These are phyloP conservation scores for Tetragonula clypearis DNA, from an alignment of 1,140 invertebrate genomes.

Conservation along the genomic window DNA sequence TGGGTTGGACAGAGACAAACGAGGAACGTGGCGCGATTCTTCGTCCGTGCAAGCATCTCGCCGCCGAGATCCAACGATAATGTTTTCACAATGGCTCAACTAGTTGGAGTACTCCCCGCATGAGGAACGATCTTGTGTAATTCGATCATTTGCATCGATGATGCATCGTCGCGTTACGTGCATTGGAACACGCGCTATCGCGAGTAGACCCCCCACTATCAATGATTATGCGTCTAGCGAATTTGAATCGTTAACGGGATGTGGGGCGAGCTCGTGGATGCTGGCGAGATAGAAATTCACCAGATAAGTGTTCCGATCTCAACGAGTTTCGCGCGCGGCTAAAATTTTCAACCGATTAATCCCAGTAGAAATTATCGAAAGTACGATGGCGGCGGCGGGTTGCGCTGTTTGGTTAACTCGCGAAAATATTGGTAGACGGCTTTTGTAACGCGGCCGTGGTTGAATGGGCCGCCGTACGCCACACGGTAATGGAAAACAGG, in stretches of 20 bases:
- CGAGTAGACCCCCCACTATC: background rate
- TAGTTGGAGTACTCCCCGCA: background rate
- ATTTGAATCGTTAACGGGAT: conserved; percentile 12
- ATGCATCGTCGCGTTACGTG: conserved; percentile 40
- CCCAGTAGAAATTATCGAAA: conserved; percentile 1
- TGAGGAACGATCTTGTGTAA: conserved; percentile 35
- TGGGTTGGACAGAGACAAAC: background rate
- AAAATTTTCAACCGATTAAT: conserved; percentile 11
- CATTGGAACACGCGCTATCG: conserved; percentile 30
- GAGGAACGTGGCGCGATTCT: background rate
- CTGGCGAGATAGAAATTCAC: no score
- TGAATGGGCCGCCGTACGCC: background rate
- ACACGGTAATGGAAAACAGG: background rate
- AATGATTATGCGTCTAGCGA: conserved; percentile 24
- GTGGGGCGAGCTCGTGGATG: background rate
- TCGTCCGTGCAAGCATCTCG: background rate
- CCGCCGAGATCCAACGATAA: conserved; percentile 31
- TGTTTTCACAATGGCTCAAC: conserved; percentile 27
- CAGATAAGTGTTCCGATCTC: no score
- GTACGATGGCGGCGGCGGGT: background rate
- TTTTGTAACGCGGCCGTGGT: background rate
- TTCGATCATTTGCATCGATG: conserved; percentile 55
- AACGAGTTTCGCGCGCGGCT: background rate
- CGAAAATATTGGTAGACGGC: background rate
- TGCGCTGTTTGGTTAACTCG: background rate